Percentiles rank a stretch among this genome's conserved stretches.
These are phyloP conservation scores for Tonatia bakeri DNA, from an alignment of 2,113 vertebrate genomes.

Conservation along the genomic window DNA sequence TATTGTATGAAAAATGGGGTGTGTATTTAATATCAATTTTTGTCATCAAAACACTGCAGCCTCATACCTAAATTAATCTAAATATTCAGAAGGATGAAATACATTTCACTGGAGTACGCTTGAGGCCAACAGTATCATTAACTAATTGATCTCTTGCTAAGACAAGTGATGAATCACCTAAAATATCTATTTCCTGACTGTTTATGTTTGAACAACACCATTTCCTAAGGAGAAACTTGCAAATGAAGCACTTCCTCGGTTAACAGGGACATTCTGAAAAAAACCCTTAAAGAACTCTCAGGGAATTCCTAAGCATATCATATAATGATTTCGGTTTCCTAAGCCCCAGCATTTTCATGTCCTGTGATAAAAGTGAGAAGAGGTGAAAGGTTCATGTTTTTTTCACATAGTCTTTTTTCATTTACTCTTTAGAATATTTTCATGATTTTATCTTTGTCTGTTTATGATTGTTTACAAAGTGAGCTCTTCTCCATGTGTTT, in stretches of 20 bases:
- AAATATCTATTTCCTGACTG: slow-evolving; percentile 73
- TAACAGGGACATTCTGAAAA: slow-evolving; percentile 60
- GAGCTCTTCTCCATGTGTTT: slow-evolving; percentile 5
- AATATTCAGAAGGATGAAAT: slow-evolving; percentile 80
- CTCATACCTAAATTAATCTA: slow-evolving; percentile 79
- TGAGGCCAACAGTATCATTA: slow-evolving; percentile 79
- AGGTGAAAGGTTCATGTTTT: slow-evolving; percentile 10
- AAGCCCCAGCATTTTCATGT: not conserved
- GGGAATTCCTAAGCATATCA: not conserved
- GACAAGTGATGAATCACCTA: slow-evolving; percentile 79
- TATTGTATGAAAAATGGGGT: slow-evolving; percentile 58
- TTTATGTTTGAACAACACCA: slow-evolving; percentile 60
- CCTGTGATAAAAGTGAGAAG: slow-evolving; percentile 10
- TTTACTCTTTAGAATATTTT: not conserved
- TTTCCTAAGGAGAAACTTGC: slow-evolving; percentile 73
- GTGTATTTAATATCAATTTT: slow-evolving; percentile 66
- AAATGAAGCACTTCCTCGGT: slow-evolving; percentile 74
- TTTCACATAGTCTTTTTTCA: slow-evolving; percentile 12
- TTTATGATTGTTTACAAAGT: not conserved
- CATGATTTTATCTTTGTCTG: slow-evolving; percentile 16
- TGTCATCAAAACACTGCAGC: slow-evolving; percentile 66
- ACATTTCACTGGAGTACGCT: slow-evolving; percentile 75
- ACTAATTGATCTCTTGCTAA: slow-evolving; percentile 79
- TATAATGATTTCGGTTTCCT: slow-evolving; percentile 20
- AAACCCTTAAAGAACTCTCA: not conserved